Evolutionary conservation across 2,113 vertebrate species (phyloP).

Genomic region (Solea solea): DNA sequence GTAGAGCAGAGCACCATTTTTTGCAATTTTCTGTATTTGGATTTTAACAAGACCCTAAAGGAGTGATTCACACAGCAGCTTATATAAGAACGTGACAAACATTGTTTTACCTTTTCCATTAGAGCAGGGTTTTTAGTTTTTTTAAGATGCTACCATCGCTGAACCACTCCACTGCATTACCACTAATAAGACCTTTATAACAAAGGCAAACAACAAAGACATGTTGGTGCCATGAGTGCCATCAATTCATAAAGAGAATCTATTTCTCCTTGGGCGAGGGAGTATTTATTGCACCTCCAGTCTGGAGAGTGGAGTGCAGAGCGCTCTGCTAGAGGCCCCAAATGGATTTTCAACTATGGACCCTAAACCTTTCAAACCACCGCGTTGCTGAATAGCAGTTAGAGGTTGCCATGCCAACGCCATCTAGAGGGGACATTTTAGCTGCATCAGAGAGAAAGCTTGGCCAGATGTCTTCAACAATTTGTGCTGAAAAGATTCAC

Average conservation of each 20-base stretch:
- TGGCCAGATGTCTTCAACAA: conserved; percentile 99
- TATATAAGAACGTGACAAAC: conserved; percentile 32
- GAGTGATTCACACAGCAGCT: background rate
- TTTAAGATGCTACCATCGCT: conserved; percentile 32
- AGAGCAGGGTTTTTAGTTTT: conserved; percentile 39
- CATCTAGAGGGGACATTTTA: conserved; percentile 92
- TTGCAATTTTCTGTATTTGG: conserved; percentile 37
- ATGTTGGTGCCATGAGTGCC: conserved; percentile 70
- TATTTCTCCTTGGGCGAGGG: conserved; percentile 71
- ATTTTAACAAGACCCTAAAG: conserved; percentile 31
- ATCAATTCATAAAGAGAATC: conserved; percentile 82
- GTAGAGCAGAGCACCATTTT: conserved; percentile 31
- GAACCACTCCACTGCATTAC: conserved; percentile 54
- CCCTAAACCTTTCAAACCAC: conserved; percentile 94
- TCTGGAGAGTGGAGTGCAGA: conserved; percentile 72
- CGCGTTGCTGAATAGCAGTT: conserved; percentile 94
- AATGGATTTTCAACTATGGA: conserved; percentile 98
- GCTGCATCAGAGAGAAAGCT: conserved; percentile 91
- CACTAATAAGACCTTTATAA: conserved; percentile 57
- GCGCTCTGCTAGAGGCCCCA: conserved; percentile 89
- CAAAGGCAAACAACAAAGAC: conserved; percentile 65
- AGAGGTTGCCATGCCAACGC: conserved; percentile 98
- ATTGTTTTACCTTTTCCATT: conserved; percentile 48
- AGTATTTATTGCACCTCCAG: conserved; percentile 83
- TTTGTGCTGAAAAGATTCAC: conserved; percentile 96